These are phyloP conservation scores for Enteromius paludinosus DNA, from an alignment of 2,797 vertebrate species.

Conservation along the genomic window DNA sequence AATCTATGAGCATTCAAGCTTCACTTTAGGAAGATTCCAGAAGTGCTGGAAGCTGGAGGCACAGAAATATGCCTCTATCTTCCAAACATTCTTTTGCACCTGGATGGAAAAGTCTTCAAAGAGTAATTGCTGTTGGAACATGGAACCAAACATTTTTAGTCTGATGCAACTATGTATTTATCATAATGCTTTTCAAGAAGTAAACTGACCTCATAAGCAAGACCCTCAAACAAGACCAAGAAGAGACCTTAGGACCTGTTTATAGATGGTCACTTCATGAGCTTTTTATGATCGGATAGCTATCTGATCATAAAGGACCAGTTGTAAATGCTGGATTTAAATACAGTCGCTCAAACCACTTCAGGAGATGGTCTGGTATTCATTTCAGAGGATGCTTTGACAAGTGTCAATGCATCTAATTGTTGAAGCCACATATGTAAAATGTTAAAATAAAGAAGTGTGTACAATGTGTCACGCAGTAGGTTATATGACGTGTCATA, in stretches of 20 bases:
- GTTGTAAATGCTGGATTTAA: neutral
- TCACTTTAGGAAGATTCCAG: constrained; percentile 41
- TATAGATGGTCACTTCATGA: neutral
- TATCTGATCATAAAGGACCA: neutral
- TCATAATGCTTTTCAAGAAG: neutral
- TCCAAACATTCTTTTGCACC: constrained; percentile 21
- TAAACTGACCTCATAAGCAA: neutral
- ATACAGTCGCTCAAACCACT: neutral
- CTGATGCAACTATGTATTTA: neutral
- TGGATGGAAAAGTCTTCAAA: constrained; percentile 9
- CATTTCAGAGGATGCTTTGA: neutral
- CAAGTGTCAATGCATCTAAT: neutral
- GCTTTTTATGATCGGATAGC: neutral
- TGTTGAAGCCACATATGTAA: neutral
- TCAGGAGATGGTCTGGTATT: neutral
- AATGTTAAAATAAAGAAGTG: neutral
- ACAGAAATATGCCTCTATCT: constrained; percentile 40
- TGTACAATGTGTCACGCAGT: neutral
- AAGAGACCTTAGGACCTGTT: neutral
- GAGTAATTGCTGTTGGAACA: constrained; percentile 1
- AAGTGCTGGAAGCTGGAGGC: constrained; percentile 36
- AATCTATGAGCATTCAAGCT: constrained; percentile 12
- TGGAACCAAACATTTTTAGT: neutral
- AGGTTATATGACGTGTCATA: neutral
- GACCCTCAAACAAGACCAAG: neutral